A percentile compares a stretch with the other conserved stretches of the same genome.
Evolutionary conservation across 2,888 invertebrate species (phyloP).

Genomic region (Aradus depressus): DNA sequence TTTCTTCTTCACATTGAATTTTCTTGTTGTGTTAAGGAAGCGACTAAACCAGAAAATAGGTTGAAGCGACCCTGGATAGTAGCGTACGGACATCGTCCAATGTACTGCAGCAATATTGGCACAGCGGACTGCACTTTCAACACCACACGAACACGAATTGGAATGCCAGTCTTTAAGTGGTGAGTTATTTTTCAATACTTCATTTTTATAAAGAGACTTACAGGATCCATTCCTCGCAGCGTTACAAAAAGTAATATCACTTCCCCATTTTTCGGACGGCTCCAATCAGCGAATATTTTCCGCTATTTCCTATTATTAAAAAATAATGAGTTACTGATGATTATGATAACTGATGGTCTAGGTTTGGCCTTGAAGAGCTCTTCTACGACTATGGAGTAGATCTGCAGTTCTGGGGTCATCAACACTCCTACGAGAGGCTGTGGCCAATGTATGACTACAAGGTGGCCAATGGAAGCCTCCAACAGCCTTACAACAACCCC

Average conservation of each 20-base stretch:
- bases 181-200: conserved; percentile 21
- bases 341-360: neutral
- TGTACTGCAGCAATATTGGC: conserved; percentile 81
- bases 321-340: neutral
- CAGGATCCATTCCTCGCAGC: too few relatives aligned
- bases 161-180: conserved; percentile 43
- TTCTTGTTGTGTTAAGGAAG: conserved; percentile 38
- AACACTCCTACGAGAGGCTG: conserved; percentile 91
- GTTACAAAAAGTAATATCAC: neutral
- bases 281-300: neutral
- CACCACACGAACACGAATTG: conserved; percentile 53
- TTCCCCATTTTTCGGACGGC: neutral
- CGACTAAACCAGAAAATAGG: conserved; percentile 63
- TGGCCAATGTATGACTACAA: conserved; percentile 85
- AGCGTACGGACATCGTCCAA: conserved; percentile 73
- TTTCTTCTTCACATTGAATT: neutral
- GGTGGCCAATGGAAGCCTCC: conserved; percentile 52
- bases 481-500: conserved; percentile 57
- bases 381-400: conserved; percentile 86
- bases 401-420: conserved; percentile 90
- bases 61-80: conserved; percentile 66
- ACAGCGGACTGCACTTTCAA: conserved; percentile 64
- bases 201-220: neutral
- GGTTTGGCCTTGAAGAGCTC: conserved; percentile 67
- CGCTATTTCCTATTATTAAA: neutral